Conservation (phyloP, 2,888 invertebrate genomes). For the Apomyelois bistriatella region DNA sequence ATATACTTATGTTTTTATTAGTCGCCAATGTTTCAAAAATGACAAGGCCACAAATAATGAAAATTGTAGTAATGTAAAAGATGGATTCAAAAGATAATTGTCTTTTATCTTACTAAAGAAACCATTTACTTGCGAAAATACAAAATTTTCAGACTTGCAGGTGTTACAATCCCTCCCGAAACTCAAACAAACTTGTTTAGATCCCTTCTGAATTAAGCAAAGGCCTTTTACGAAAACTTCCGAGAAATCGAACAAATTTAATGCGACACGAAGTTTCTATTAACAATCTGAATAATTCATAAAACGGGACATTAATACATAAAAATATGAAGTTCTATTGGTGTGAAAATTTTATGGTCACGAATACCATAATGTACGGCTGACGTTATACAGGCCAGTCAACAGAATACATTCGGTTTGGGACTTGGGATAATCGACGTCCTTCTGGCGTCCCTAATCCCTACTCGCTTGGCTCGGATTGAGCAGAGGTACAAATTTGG, state of each 20-base stretch:
- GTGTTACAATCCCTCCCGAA: conserved; percentile 16
- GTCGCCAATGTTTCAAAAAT: too few species aligned
- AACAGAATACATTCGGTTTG: neutral
- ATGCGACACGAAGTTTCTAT: conserved; percentile 46
- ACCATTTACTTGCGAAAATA: neutral
- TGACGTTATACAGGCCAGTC: neutral
- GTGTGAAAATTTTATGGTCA: conserved; percentile 25
- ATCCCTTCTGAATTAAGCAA: conserved; percentile 24
- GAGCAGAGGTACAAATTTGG: conserved; percentile 8
- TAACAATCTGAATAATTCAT: conserved; percentile 54
- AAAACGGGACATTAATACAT: conserved; percentile 29
- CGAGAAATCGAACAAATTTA: conserved; percentile 41
- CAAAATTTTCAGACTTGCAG: neutral
- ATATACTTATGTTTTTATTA: too few species aligned
- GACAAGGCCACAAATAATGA: too few species aligned
- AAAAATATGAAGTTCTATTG: conserved; percentile 32
- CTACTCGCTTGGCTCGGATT: neutral
- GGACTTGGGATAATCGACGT: conserved; percentile 19
- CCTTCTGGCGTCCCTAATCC: conserved; percentile 19
- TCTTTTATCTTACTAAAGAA: too few species aligned
- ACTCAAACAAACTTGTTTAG: conserved; percentile 26
- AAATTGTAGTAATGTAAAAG: too few species aligned
- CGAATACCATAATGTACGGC: conserved; percentile 5
- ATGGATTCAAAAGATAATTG: too few species aligned
- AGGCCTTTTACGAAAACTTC: conserved; percentile 33